Conservation (phyloP, 2,888 invertebrate species). For the Pachliopta kotzebuea region DNA sequence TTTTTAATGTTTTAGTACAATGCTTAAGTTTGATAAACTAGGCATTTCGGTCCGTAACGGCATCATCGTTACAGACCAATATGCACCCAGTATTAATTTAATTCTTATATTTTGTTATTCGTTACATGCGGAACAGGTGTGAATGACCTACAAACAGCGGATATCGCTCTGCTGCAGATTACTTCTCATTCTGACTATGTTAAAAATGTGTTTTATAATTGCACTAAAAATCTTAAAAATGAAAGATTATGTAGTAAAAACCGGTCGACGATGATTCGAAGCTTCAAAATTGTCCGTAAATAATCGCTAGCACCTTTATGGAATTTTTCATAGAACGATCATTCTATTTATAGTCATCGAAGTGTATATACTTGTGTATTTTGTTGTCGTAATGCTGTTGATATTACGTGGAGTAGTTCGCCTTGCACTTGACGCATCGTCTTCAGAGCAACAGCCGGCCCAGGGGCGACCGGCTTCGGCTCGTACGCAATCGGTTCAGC, state of each 20-base stretch:
- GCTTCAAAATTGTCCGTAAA: background rate
- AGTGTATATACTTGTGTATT: slow-evolving; percentile 6
- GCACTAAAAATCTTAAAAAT: background rate
- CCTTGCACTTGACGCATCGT: slow-evolving; percentile 63
- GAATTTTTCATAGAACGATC: background rate
- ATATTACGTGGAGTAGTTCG: slow-evolving; percentile 47
- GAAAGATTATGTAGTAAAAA: too few relatives aligned
- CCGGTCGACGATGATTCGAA: background rate
- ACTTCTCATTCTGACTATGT: background rate
- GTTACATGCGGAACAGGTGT: background rate
- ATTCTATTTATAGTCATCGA: slow-evolving; percentile 17
- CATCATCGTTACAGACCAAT: background rate
- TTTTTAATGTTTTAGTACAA: background rate
- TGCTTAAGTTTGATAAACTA: background rate
- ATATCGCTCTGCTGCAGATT: background rate
- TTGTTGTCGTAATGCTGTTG: slow-evolving; percentile 34
- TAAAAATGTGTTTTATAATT: background rate
- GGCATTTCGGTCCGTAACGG: background rate
- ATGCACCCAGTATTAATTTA: background rate
- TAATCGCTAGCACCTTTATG: background rate
- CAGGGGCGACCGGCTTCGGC: slow-evolving; percentile 38
- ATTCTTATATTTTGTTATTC: background rate
- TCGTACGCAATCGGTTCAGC: slow-evolving; percentile 29
- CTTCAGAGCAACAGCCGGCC: slow-evolving; percentile 68
- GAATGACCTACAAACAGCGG: too few relatives aligned